These are phyloP conservation scores for Terrapene triunguis DNA, from an alignment of 2,113 vertebrate genomes.

Conservation along the genomic window DNA sequence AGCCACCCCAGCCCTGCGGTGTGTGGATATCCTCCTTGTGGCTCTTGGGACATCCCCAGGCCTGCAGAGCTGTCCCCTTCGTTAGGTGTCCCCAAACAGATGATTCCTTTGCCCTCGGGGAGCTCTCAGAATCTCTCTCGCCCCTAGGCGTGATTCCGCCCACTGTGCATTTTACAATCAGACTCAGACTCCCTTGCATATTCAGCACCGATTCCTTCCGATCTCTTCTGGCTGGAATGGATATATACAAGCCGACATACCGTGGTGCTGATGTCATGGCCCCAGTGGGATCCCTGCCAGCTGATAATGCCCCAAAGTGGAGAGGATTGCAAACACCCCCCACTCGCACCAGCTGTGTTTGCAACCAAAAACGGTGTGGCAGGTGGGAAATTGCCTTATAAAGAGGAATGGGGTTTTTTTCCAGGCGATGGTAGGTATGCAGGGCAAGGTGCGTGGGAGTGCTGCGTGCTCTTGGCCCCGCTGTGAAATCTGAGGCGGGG, in stretches of 20 bases:
- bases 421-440: neutral
- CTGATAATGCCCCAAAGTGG: neutral
- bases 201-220: neutral
- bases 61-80: neutral
- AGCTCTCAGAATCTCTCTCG: neutral
- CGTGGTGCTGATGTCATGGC: neutral
- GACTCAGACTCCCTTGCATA: neutral
- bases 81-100: neutral
- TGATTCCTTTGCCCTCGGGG: neutral
- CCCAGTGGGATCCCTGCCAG: neutral
- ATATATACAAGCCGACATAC: neutral
- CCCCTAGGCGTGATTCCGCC: neutral
- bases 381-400: neutral
- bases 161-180: neutral
- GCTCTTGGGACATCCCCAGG: neutral
- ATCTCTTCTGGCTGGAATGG: neutral
- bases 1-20: neutral
- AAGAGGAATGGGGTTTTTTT: neutral
- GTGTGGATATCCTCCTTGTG: neutral
- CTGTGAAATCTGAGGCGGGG: too few species aligned
- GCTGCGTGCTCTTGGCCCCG: too few species aligned
- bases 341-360: neutral
- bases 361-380: neutral
- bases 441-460: neutral
- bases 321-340: neutral